Percentiles rank a stretch among this genome's conserved stretches.
These are phyloP conservation scores for Cynopterus sphinx DNA, from an alignment of 2,797 vertebrate species.

Conservation along the genomic window DNA sequence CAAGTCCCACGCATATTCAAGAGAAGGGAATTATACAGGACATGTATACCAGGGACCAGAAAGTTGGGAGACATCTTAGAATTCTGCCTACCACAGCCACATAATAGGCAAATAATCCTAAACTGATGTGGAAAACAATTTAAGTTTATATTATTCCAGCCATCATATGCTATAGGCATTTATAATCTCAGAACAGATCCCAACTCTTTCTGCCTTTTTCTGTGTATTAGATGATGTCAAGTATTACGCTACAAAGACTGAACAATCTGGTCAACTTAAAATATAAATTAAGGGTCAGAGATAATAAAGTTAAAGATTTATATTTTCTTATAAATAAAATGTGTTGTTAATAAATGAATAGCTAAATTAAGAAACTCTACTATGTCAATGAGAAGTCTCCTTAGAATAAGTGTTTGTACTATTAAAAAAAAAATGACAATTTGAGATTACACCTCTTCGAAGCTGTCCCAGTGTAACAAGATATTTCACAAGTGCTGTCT, in stretches of 20 bases:
- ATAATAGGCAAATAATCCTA: background rate
- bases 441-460: background rate
- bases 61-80: background rate
- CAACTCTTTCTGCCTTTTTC: background rate
- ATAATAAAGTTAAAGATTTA: background rate
- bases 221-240: background rate
- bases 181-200: background rate
- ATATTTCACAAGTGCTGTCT: conserved; percentile 23
- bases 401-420: background rate
- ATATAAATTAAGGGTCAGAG: background rate
- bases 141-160: background rate
- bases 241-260: background rate
- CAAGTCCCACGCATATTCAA: background rate
- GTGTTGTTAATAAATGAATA: background rate
- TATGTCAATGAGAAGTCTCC: background rate
- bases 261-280: conserved; percentile 28
- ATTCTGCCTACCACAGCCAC: background rate
- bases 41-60: background rate
- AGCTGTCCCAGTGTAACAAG: background rate
- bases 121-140: background rate
- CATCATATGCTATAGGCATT: background rate
- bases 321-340: background rate
- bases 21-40: background rate
- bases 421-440: background rate
- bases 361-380: background rate